Percentiles rank a stretch among this genome's conserved stretches.
phyloP scores from a whole-genome alignment of 2,113 vertebrate genomes.

The Danionella cerebrum region DNA sequence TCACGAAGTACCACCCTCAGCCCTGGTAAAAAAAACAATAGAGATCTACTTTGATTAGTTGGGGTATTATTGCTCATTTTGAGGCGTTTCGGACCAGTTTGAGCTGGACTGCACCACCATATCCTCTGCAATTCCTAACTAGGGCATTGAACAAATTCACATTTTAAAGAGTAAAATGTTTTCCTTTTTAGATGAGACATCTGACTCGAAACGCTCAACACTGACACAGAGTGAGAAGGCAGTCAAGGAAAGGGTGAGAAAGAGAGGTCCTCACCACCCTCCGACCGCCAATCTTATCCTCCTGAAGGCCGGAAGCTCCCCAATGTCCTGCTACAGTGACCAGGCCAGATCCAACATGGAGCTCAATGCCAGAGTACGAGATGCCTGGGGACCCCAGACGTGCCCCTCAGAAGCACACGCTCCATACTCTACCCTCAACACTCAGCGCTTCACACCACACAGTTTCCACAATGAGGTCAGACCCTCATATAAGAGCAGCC shows the following conservation, averaged over 20 bases:
- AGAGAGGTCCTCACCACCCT: constrained; percentile 29
- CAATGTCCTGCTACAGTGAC: constrained; percentile 37
- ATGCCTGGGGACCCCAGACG: constrained; percentile 46
- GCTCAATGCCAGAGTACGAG: constrained; percentile 37
- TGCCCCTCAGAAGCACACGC: constrained; percentile 39
- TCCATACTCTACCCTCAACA: constrained; percentile 47
- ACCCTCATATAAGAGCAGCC: neutral
- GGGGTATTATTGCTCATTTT: too few relatives aligned
- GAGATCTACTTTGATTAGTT: too few relatives aligned
- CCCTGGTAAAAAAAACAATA: constrained; percentile 22
- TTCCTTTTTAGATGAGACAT: constrained; percentile 29
- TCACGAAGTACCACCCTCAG: neutral
- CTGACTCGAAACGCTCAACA: neutral
- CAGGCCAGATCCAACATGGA: constrained; percentile 40
- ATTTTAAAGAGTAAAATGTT: too few relatives aligned
- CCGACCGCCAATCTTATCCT: constrained; percentile 53
- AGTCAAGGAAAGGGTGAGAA: constrained; percentile 34
- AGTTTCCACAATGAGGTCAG: constrained; percentile 23
- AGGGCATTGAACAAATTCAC: too few relatives aligned
- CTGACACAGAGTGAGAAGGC: constrained; percentile 41
- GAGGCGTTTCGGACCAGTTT: too few relatives aligned
- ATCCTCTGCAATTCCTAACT: too few relatives aligned
- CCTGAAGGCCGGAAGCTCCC: constrained; percentile 53
- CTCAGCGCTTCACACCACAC: constrained; percentile 48
- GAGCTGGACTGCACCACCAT: too few relatives aligned